Percentiles rank a stretch among this genome's conserved stretches.
phyloP scores from a whole-genome alignment of 1,140 invertebrate species.

The Drosophila bocki region DNA sequence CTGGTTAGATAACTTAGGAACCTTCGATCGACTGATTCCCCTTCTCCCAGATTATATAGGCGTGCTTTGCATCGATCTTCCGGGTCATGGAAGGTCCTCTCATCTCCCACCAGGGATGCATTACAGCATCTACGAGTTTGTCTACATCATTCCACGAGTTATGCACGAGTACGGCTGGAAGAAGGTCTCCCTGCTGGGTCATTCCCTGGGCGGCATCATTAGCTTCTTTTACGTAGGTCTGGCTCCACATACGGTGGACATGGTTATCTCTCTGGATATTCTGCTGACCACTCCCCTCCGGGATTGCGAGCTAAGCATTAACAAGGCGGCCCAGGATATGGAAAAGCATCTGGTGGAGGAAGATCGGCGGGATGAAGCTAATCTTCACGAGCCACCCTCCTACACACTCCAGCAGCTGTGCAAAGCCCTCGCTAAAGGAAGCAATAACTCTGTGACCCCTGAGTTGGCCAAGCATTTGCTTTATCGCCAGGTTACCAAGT shows the following conservation, averaged over 20 bases:
- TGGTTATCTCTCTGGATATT: slow-evolving; percentile 87
- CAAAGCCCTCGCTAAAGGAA: slow-evolving; percentile 85
- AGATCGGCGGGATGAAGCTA: slow-evolving; percentile 30
- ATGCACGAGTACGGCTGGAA: slow-evolving; percentile 89
- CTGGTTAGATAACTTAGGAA: slow-evolving; percentile 90
- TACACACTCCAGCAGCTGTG: slow-evolving; percentile 87
- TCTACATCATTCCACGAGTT: slow-evolving; percentile 87
- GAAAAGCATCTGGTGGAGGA: slow-evolving; percentile 59
- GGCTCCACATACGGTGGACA: slow-evolving; percentile 87
- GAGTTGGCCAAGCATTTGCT: slow-evolving; percentile 87
- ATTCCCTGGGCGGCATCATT: slow-evolving; percentile 88
- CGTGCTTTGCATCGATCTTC: slow-evolving; percentile 89
- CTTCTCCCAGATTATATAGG: slow-evolving; percentile 87
- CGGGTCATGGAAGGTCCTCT: slow-evolving; percentile 90
- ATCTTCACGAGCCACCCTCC: slow-evolving; percentile 85
- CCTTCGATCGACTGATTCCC: slow-evolving; percentile 89
- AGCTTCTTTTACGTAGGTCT: slow-evolving; percentile 86
- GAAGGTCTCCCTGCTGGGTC: slow-evolving; percentile 88
- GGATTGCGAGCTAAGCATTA: not conserved
- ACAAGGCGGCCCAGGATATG: not conserved
- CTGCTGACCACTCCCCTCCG: slow-evolving; percentile 79
- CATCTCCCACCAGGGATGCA: slow-evolving; percentile 87
- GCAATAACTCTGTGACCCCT: slow-evolving; percentile 85
- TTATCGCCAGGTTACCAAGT: slow-evolving; percentile 86
- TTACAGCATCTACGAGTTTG: slow-evolving; percentile 87